Evolutionary conservation across 2,113 vertebrate genomes (phyloP).

Genomic region (Scalopus aquaticus): DNA sequence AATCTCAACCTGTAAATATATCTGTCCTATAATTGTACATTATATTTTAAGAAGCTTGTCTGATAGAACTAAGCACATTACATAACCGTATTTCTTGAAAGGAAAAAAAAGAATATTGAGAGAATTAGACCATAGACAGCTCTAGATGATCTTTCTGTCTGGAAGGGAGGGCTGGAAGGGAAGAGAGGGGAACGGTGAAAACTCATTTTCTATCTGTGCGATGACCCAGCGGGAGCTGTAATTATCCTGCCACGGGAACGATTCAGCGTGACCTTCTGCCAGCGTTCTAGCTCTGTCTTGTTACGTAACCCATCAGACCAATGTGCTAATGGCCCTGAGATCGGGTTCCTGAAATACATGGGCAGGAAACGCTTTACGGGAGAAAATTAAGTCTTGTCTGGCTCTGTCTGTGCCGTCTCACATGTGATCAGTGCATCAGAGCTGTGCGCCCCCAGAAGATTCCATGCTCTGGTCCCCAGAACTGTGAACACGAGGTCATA

Average conservation of each 20-base stretch:
- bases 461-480: background rate
- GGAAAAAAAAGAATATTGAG: background rate
- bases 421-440: too few relatives aligned
- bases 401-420: background rate
- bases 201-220: background rate
- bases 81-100: background rate
- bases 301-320: background rate
- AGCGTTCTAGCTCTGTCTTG: background rate
- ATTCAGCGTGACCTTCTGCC: background rate
- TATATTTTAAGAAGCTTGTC: background rate
- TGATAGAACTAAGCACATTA: background rate
- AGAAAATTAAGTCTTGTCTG: too few relatives aligned
- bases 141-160: background rate
- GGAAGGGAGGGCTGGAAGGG: too few relatives aligned
- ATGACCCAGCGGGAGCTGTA: background rate
- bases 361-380: background rate
- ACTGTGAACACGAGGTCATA: background rate
- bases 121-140: background rate
- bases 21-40: background rate
- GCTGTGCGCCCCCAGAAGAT: rapidly evolving
- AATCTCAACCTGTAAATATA: background rate
- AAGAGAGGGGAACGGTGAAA: too few relatives aligned
- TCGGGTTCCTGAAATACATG: slow-evolving; percentile 5
- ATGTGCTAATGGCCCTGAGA: background rate
- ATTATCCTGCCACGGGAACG: rapidly evolving